phyloP scores from a whole-genome alignment of 2,888 invertebrate species.

The Leptopterna dolabrata region DNA sequence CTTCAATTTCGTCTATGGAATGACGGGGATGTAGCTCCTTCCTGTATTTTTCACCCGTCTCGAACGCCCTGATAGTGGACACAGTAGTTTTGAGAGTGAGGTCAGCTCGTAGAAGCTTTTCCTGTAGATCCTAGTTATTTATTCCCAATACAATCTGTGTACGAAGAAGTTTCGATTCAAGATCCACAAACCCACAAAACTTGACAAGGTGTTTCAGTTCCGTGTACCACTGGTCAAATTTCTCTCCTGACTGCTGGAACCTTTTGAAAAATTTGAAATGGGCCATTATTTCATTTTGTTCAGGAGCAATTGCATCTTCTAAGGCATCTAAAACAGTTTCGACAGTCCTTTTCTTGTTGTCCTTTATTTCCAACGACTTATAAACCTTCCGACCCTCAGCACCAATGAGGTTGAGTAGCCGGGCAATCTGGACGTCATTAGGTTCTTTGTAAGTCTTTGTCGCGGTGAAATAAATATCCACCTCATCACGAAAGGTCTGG shows the following conservation, averaged over 20 bases:
- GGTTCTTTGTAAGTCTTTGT: background rate
- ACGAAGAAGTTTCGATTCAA: slow-evolving; percentile 6
- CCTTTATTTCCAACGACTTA: background rate
- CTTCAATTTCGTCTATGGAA: slow-evolving; percentile 5
- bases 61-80: background rate
- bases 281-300: slow-evolving; percentile 10
- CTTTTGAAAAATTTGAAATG: background rate
- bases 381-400: background rate
- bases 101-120: background rate
- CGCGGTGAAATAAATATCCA: background rate
- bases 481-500: background rate
- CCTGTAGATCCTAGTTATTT: background rate
- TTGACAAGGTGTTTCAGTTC: background rate
- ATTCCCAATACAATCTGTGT: slow-evolving; percentile 10
- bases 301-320: background rate
- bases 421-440: background rate
- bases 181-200: background rate
- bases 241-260: background rate
- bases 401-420: background rate
- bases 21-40: background rate
- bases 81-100: background rate
- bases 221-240: background rate
- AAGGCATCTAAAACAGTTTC: background rate
- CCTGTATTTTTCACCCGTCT: background rate
- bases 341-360: background rate